Percentiles rank a stretch among this genome's conserved stretches.
Conservation (phyloP, 2,797 vertebrate species). For the Gobio occitaniae region DNA sequence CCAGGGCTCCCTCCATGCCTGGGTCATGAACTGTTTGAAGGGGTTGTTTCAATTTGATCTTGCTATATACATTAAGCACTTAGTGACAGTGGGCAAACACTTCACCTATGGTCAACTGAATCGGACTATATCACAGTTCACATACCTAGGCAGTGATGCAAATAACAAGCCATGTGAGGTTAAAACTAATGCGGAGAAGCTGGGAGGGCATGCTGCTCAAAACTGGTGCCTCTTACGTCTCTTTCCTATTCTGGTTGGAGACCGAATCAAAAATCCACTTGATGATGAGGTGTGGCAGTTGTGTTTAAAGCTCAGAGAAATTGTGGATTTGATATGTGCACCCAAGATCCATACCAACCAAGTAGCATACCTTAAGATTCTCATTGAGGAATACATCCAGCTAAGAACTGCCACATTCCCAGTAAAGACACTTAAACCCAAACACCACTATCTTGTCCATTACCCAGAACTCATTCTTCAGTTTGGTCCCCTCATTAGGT, state of each 20-base stretch:
- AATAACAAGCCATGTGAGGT: neutral
- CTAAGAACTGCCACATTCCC: neutral
- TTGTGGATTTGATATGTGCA: conserved; percentile 2
- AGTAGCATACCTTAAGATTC: neutral
- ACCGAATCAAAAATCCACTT: neutral
- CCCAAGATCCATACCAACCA: neutral
- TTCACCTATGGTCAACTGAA: neutral
- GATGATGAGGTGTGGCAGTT: neutral
- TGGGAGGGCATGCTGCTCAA: neutral
- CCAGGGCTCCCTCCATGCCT: neutral
- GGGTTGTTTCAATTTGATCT: neutral
- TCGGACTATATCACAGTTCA: neutral
- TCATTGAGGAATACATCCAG: neutral
- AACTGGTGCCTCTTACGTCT: neutral
- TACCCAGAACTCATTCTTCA: neutral
- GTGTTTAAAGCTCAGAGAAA: neutral
- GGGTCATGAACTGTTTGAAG: neutral
- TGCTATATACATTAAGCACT: neutral
- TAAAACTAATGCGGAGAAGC: neutral
- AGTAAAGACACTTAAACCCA: neutral
- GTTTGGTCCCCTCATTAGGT: neutral
- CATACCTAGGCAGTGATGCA: neutral
- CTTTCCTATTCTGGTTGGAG: neutral
- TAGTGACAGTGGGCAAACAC: neutral
- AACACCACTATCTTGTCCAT: neutral